Percentiles rank a stretch among this genome's conserved stretches.
phyloP scores from a whole-genome alignment of 2,797 vertebrate genomes.

The Channa striata region DNA sequence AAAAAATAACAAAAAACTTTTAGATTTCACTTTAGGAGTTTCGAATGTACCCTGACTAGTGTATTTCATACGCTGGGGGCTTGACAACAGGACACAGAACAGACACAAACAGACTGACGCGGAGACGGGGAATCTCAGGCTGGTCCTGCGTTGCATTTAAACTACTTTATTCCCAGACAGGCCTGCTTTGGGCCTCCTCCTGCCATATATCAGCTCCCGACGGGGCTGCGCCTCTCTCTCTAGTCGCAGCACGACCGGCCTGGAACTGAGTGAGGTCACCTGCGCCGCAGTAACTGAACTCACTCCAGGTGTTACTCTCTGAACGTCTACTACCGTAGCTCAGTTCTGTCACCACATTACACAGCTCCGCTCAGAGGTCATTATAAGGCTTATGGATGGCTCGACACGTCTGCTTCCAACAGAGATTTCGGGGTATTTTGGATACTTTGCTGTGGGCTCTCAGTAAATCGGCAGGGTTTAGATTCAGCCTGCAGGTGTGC shows the following conservation, averaged over 20 bases:
- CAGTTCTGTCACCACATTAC: slow-evolving; percentile 44
- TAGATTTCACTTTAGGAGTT: slow-evolving; percentile 49
- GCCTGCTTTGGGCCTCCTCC: slow-evolving; percentile 38
- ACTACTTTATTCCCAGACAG: slow-evolving; percentile 44
- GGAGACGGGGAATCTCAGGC: slow-evolving; percentile 13
- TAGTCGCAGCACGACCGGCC: slow-evolving; percentile 44
- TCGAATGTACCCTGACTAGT: slow-evolving; percentile 16
- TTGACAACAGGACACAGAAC: slow-evolving; percentile 62
- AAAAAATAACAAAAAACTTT: slow-evolving; percentile 54
- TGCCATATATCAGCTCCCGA: slow-evolving; percentile 46
- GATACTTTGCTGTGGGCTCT: slow-evolving; percentile 26
- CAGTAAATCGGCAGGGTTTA: slow-evolving; percentile 42
- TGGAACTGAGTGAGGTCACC: slow-evolving; percentile 42
- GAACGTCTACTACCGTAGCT: slow-evolving; percentile 22
- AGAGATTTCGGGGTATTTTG: slow-evolving; percentile 15
- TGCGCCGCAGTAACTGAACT: slow-evolving; percentile 54
- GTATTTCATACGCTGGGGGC: slow-evolving; percentile 58
- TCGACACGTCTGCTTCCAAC: slow-evolving; percentile 27
- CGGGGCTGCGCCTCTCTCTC: slow-evolving; percentile 35
- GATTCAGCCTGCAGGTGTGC: slow-evolving; percentile 46
- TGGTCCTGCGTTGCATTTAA: slow-evolving; percentile 32
- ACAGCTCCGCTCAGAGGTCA: slow-evolving; percentile 27
- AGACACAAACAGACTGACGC: slow-evolving; percentile 35
- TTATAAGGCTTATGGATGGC: slow-evolving; percentile 2
- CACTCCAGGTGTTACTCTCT: slow-evolving; percentile 64